phyloP scores from a whole-genome alignment of 2,797 vertebrate species.

The Eurystomus glaucurus region DNA sequence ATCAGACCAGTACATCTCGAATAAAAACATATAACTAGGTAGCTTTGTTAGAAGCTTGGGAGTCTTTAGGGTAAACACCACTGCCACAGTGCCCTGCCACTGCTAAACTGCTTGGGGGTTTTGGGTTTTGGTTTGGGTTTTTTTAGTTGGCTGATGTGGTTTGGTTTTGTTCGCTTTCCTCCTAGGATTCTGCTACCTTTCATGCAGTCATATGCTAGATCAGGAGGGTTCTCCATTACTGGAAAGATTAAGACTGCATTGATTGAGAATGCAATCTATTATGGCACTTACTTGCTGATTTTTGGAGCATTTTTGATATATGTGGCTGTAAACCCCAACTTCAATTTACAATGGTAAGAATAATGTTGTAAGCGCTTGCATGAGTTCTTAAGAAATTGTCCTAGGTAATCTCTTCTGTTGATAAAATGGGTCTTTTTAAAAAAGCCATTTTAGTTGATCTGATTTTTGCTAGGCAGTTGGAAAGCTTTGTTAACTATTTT shows the following conservation, averaged over 20 bases:
- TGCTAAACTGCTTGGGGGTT: background rate
- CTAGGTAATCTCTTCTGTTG: background rate
- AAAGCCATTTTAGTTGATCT: background rate
- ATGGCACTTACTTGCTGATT: slow-evolving; percentile 96
- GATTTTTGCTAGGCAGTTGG: background rate
- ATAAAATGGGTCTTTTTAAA: background rate
- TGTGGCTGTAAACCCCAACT: slow-evolving; percentile 92
- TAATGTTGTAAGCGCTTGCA: background rate
- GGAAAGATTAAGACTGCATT: slow-evolving; percentile 97
- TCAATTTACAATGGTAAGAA: slow-evolving; percentile 93
- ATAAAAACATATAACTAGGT: background rate
- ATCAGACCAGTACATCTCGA: background rate
- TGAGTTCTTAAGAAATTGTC: background rate
- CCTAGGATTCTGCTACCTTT: slow-evolving; percentile 95
- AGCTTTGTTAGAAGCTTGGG: background rate
- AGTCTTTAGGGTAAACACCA: background rate
- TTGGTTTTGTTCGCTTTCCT: background rate
- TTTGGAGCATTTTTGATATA: slow-evolving; percentile 98
- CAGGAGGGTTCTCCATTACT: slow-evolving; percentile 96
- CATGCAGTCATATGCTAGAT: slow-evolving; percentile 98
- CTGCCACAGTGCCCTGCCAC: background rate
- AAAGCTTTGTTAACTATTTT: background rate
- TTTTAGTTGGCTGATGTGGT: background rate
- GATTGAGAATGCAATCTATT: slow-evolving; percentile 98
- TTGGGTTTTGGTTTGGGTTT: background rate